Evolutionary conservation across 2,888 invertebrate genomes (phyloP).

Genomic region (Dynastes maya): DNA sequence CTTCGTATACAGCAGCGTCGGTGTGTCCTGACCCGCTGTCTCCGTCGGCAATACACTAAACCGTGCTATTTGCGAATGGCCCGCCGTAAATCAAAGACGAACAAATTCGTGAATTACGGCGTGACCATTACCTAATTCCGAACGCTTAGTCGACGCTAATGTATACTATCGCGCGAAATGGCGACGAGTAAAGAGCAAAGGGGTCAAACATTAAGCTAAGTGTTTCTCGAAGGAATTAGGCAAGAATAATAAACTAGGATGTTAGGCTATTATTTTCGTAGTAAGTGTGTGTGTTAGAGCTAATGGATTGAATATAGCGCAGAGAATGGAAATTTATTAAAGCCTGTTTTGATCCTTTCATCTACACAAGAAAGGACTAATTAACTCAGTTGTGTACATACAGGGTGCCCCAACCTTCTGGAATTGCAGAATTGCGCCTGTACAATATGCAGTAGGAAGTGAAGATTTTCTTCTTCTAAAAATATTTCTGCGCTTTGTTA

Average conservation of each 20-base stretch:
- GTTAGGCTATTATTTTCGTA: neutral
- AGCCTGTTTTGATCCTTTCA: too few species aligned
- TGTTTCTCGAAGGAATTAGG: conserved; percentile 19
- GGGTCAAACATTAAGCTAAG: conserved; percentile 20
- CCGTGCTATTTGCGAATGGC: neutral
- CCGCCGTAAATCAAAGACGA: conserved; percentile 8
- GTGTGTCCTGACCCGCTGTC: conserved; percentile 12
- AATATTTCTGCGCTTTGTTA: too few species aligned
- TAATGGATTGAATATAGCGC: too few species aligned
- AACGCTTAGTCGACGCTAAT: conserved; percentile 18
- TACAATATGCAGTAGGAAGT: too few species aligned
- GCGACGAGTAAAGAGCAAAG: neutral
- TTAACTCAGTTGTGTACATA: too few species aligned
- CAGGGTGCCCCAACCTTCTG: too few species aligned
- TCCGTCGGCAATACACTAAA: conserved; percentile 14
- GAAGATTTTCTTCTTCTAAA: too few species aligned
- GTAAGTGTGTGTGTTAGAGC: too few species aligned
- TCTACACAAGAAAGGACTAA: too few species aligned
- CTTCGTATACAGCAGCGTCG: neutral
- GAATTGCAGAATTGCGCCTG: too few species aligned
- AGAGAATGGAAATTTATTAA: too few species aligned
- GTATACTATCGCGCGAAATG: conserved; percentile 8
- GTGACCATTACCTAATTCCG: conserved; percentile 20
- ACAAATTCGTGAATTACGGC: conserved; percentile 17
- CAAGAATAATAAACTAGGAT: conserved; percentile 12